These are phyloP conservation scores for Toxostoma redivivum DNA, from an alignment of 2,113 vertebrate genomes.

Conservation along the genomic window DNA sequence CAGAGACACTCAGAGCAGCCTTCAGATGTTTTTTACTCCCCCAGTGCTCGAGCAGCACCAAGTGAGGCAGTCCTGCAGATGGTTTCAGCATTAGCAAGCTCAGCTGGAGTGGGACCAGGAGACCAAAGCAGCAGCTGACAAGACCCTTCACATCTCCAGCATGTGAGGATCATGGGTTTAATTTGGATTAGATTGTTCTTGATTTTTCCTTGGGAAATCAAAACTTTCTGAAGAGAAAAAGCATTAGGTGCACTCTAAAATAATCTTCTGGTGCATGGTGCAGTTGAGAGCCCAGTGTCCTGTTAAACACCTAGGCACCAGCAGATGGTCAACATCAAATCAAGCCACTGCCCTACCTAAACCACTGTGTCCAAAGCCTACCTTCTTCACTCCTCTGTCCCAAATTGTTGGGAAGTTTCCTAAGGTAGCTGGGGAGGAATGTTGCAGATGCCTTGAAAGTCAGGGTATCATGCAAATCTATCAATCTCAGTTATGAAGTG, in stretches of 20 bases:
- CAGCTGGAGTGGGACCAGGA: background rate
- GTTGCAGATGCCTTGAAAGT: background rate
- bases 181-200: background rate
- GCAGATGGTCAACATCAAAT: background rate
- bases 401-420: background rate
- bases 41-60: background rate
- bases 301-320: background rate
- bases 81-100: background rate
- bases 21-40: background rate
- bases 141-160: background rate
- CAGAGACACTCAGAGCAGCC: background rate
- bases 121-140: background rate
- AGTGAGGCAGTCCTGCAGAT: background rate
- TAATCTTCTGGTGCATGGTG: rapidly evolving
- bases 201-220: background rate
- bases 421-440: background rate
- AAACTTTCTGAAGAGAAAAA: background rate
- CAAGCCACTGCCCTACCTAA: background rate
- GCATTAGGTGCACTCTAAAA: background rate
- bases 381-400: background rate
- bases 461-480: background rate
- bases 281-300: background rate
- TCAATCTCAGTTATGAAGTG: background rate
- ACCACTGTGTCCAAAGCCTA: rapidly evolving
- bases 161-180: background rate